Conservation (phyloP, 2,797 vertebrate genomes). For the Harpagifer antarcticus region DNA sequence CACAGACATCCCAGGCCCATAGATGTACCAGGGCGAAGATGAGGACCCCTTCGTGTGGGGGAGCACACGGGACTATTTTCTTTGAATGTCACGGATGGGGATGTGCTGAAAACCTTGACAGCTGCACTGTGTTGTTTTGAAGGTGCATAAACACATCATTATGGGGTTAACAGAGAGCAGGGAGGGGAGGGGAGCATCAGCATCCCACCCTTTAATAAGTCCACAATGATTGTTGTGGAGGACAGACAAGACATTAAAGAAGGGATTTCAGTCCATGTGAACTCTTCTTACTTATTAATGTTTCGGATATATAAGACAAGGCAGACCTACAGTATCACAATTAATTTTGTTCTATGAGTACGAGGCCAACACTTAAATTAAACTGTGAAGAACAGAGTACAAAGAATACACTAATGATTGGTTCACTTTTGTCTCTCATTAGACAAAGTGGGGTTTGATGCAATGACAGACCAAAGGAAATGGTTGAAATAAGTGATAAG, state of each 20-base stretch:
- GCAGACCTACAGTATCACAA: neutral
- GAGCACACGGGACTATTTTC: constrained; percentile 55
- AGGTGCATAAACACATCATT: constrained; percentile 62
- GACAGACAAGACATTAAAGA: constrained; percentile 6
- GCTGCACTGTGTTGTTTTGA: constrained; percentile 77
- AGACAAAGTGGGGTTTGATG: neutral
- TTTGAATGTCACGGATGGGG: constrained; percentile 68
- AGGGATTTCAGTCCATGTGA: neutral
- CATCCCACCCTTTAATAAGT: constrained; percentile 17
- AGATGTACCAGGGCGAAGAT: constrained; percentile 49
- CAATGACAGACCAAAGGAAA: constrained; percentile 3
- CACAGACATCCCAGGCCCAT: constrained; percentile 35
- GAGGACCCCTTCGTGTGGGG: constrained; percentile 49
- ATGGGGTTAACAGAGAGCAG: constrained; percentile 22
- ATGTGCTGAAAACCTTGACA: constrained; percentile 75
- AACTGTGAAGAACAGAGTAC: neutral
- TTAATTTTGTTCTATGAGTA: neutral
- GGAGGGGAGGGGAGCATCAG: neutral
- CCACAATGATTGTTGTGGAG: constrained; percentile 19
- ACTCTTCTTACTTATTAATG: neutral
- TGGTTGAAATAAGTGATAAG: neutral
- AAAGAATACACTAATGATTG: too few relatives aligned
- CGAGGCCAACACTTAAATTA: neutral
- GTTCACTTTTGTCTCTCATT: too few relatives aligned
- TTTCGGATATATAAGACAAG: neutral